These are phyloP conservation scores for Sprattus sprattus DNA, from an alignment of 2,113 vertebrate genomes.

Conservation along the genomic window DNA sequence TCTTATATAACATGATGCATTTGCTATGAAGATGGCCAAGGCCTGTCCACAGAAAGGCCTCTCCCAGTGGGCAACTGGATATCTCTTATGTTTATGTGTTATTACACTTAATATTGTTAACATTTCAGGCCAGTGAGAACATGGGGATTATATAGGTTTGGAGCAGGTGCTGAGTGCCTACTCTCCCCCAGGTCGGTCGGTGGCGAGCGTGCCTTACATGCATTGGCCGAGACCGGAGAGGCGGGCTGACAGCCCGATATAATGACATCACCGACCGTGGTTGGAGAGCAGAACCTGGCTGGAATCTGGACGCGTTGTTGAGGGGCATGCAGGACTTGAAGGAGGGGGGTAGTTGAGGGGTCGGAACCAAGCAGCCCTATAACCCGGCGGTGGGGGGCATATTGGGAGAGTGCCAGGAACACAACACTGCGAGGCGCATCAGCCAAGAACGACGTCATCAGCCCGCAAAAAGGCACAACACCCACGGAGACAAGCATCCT, in stretches of 20 bases:
- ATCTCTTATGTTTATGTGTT: conserved; percentile 34
- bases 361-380: conserved; percentile 25
- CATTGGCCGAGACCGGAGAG: conserved; percentile 31
- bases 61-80: conserved; percentile 25
- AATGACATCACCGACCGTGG: conserved; percentile 43
- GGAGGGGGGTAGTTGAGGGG: neutral
- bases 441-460: conserved; percentile 50
- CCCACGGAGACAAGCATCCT: conserved; percentile 41
- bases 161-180: conserved; percentile 46
- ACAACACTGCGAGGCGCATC: conserved; percentile 28
- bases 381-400: neutral
- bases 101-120: conserved; percentile 50
- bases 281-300: conserved; percentile 26
- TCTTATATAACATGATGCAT: conserved; percentile 39
- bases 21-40: conserved; percentile 12
- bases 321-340: neutral
- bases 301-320: conserved; percentile 18
- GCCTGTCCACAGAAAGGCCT: conserved; percentile 19
- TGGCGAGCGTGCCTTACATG: conserved; percentile 46
- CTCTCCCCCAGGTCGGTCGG: conserved; percentile 27
- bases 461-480: conserved; percentile 49
- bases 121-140: conserved; percentile 34
- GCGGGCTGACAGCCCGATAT: conserved; percentile 12
- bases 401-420: conserved; percentile 36
- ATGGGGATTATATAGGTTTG: neutral